These are phyloP conservation scores for Conger conger DNA, from an alignment of 2,113 vertebrate genomes.

Conservation along the genomic window DNA sequence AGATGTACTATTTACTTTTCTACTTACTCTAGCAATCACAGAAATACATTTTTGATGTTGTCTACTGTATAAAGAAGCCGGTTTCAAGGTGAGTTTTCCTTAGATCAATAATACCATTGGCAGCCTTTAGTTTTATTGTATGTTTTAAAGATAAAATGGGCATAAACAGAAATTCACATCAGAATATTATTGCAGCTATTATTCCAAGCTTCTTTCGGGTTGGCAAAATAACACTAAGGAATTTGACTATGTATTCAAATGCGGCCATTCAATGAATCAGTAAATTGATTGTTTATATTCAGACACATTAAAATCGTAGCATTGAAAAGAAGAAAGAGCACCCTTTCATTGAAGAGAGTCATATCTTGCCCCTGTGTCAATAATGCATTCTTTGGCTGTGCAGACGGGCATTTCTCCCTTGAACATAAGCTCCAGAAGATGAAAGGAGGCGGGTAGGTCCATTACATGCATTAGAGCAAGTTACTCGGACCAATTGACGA, in stretches of 20 bases:
- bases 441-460: constrained; percentile 89
- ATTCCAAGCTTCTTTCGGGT: too few relatives aligned
- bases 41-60: neutral
- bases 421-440: constrained; percentile 81
- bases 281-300: constrained; percentile 25
- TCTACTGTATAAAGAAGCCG: neutral
- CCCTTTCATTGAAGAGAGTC: constrained; percentile 55
- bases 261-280: constrained; percentile 30
- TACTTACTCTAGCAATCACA: neutral
- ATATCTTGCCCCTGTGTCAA: constrained; percentile 70
- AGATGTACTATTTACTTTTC: neutral
- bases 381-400: constrained; percentile 65
- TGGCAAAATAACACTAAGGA: constrained; percentile 11
- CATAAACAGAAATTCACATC: neutral
- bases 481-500: constrained; percentile 79
- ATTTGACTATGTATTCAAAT: constrained; percentile 26
- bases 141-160: neutral
- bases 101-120: neutral
- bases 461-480: constrained; percentile 93
- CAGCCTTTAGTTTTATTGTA: neutral
- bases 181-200: neutral
- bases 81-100: neutral
- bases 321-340: constrained; percentile 22
- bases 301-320: constrained; percentile 36
- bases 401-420: constrained; percentile 63